Base-by-base conservation (phyloP, 30 jellyfish, hydroid and myxozoan genomes). In the Aurelia coerulea region DNA sequence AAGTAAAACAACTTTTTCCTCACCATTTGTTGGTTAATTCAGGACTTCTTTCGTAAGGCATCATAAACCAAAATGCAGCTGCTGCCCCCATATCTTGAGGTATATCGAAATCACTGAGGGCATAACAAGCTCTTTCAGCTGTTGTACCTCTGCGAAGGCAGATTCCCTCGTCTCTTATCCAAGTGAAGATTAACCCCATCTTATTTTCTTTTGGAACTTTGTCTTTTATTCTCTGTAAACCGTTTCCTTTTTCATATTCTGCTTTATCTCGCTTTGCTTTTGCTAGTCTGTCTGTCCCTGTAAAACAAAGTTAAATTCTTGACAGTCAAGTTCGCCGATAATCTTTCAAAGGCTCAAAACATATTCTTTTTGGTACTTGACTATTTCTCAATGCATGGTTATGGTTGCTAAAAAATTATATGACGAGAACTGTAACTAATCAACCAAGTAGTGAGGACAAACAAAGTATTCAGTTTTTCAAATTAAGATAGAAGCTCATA, bases 121-220 rank as follows among this genome's bases (percentile, higher is more conserved):
- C 90, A 54, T 80, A 80, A 62, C 82, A 68, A 13, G 81, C 90
- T 31, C 66, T 80, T 33, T 65, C 66, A 37, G 90, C 90, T 59
- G 19, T 19, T 41, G 82, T 80, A 64, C 82, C 82, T 10, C 90
- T 64, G 14, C 82, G 68, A 5, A 80, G 80, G 64, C 90, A 80
- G 10, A 80, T 80, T 65, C 29, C 19, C 33, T 52, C 81, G 54
- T 80, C 82, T 14, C 82, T 72, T 13, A 80, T 64, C 82, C 81
- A 80, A 11, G 33, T 46, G 3, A 80, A 18, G 29, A 67, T 64
- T 14, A 5, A 5, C 4, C 82, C 90, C 54, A 80, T 32, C 32
- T 29, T 80, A 12, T 49, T 67, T 23, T 80, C 90, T 32, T 80
- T 39, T 12, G 70, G 42, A 68, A 50, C 51, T 16, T 35, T 67